These are phyloP conservation scores for Simalia tracyae DNA, from an alignment of 2,797 vertebrate genomes.

Conservation along the genomic window DNA sequence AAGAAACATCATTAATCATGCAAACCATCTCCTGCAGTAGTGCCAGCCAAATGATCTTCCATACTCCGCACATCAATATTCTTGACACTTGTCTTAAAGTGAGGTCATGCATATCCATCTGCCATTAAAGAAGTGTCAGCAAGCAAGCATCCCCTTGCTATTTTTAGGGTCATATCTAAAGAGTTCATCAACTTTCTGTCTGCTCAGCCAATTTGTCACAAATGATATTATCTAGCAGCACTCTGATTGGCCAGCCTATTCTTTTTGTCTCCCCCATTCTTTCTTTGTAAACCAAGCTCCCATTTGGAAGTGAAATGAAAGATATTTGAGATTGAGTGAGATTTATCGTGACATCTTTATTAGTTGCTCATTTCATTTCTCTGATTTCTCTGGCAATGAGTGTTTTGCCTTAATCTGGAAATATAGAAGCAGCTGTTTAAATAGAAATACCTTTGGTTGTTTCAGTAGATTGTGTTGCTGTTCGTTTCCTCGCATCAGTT, in stretches of 20 bases:
- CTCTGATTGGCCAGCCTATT: slow-evolving; percentile 41
- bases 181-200: slow-evolving; percentile 73
- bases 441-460: not conserved
- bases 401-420: rapidly evolving
- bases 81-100: slow-evolving; percentile 74
- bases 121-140: slow-evolving; percentile 69
- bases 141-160: slow-evolving; percentile 69
- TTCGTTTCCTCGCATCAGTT: not conserved
- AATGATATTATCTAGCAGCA: slow-evolving; percentile 48
- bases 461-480: not conserved
- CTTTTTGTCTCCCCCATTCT: not conserved
- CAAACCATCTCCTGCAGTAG: slow-evolving; percentile 40
- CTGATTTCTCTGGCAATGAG: not conserved
- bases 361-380: not conserved
- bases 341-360: not conserved
- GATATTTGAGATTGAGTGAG: slow-evolving; percentile 1
- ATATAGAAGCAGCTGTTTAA: not conserved
- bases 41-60: slow-evolving; percentile 62
- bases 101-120: slow-evolving; percentile 75
- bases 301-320: not conserved
- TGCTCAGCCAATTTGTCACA: slow-evolving; percentile 69
- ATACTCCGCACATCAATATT: slow-evolving; percentile 72
- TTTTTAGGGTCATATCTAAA: slow-evolving; percentile 75
- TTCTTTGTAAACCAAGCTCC: not conserved
- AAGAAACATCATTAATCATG: slow-evolving; percentile 64